Conservation (phyloP, 2,797 vertebrate genomes). For the Echeneis naucrates region DNA sequence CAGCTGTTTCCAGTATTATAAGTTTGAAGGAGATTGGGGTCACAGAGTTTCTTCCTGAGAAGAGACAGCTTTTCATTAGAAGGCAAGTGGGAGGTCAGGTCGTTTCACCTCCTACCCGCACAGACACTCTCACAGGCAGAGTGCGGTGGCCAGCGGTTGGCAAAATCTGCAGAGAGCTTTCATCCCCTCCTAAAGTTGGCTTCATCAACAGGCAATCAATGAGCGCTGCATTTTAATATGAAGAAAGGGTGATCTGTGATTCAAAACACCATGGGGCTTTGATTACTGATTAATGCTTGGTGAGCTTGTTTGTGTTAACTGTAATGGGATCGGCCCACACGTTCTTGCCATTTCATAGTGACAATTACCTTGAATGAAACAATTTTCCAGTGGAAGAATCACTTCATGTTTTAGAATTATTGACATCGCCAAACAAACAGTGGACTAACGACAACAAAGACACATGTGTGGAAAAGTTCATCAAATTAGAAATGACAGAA, state of each 20-base stretch:
- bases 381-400: not conserved
- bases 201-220: conserved; percentile 54
- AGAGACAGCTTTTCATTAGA: conserved; percentile 64
- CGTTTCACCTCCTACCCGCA: conserved; percentile 12
- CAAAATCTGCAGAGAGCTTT: conserved; percentile 13
- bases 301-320: conserved; percentile 19
- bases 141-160: conserved; percentile 28
- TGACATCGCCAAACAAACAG: not conserved
- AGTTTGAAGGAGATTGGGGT: conserved; percentile 71
- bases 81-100: conserved; percentile 53
- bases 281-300: conserved; percentile 14
- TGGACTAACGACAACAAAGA: not conserved
- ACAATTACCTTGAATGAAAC: not conserved
- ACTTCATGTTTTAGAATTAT: not conserved
- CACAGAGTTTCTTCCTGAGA: conserved; percentile 46
- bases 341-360: not conserved
- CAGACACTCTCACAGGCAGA: conserved; percentile 6
- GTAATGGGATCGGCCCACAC: not conserved
- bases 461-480: not conserved
- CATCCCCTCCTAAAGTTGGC: conserved; percentile 39
- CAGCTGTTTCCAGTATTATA: conserved; percentile 55
- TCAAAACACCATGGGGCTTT: conserved; percentile 28
- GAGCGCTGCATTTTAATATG: conserved; percentile 11
- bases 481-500: not conserved
- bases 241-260: conserved; percentile 21